phyloP scores from a whole-genome alignment of 2,113 vertebrate genomes.

The Catharus fuscescens region DNA sequence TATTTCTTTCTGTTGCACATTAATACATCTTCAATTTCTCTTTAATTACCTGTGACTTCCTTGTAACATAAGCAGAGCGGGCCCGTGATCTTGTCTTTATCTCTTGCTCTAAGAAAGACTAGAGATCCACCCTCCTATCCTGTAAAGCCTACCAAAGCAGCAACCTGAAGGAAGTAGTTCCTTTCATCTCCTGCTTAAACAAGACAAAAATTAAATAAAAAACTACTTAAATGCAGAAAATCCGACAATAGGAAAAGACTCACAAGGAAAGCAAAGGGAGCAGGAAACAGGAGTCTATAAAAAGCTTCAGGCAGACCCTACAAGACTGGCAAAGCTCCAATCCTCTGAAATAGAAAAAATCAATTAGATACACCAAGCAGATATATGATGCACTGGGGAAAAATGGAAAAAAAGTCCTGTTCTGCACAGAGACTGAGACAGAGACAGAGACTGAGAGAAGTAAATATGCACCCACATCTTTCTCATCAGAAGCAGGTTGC shows the following conservation, averaged over 20 bases:
- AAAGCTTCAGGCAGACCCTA: slow-evolving; percentile 32
- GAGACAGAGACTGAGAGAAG: neutral
- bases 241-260: neutral
- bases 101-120: neutral
- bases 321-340: slow-evolving; percentile 33
- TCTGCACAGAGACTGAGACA: neutral
- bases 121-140: neutral
- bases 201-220: slow-evolving; percentile 30
- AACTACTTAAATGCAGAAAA: slow-evolving; percentile 30
- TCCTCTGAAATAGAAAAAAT: slow-evolving; percentile 56
- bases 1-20: neutral
- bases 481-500: neutral
- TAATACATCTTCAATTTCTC: neutral
- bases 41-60: slow-evolving; percentile 23
- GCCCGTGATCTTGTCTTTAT: neutral
- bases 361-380: slow-evolving; percentile 37
- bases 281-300: slow-evolving; percentile 22
- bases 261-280: neutral
- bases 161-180: neutral
- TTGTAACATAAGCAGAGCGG: neutral
- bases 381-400: neutral
- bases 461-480: neutral
- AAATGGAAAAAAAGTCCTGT: neutral
- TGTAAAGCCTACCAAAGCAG: neutral
- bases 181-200: slow-evolving; percentile 14